These are phyloP conservation scores for Aspiorhynchus laticeps DNA, from an alignment of 2,113 vertebrate genomes.

Conservation along the genomic window DNA sequence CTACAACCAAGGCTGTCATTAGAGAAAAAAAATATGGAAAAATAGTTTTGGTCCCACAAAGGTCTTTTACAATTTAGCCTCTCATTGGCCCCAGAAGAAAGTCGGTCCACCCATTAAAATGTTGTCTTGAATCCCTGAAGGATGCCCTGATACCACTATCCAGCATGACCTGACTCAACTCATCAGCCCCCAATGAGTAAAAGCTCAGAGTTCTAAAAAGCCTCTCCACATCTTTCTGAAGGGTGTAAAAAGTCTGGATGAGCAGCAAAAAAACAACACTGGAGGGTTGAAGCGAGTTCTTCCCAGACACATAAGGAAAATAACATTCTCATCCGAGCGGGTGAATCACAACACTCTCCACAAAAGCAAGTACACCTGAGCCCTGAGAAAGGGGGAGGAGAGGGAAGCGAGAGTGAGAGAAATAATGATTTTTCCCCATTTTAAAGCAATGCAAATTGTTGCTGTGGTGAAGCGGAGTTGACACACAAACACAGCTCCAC, in stretches of 20 bases:
- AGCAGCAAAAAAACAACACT: neutral
- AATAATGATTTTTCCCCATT: slow-evolving; percentile 13
- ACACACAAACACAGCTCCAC: neutral
- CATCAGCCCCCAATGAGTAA: neutral
- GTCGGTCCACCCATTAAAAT: neutral
- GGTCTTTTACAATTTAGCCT: neutral
- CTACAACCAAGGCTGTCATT: neutral
- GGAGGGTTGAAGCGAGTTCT: slow-evolving; percentile 9
- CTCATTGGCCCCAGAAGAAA: neutral
- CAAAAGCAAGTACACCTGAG: slow-evolving; percentile 40
- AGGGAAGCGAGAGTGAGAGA: slow-evolving; percentile 11
- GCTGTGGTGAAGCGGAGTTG: slow-evolving; percentile 42
- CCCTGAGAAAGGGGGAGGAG: slow-evolving; percentile 37
- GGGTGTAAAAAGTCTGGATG: neutral
- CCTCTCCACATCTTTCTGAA: slow-evolving; percentile 21
- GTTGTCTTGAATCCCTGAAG: slow-evolving; percentile 7
- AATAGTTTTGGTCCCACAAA: neutral
- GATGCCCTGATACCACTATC: neutral
- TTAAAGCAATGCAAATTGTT: slow-evolving; percentile 53
- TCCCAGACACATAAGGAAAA: slow-evolving; percentile 25
- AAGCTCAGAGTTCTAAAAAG: neutral
- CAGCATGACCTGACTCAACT: neutral
- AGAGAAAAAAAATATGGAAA: neutral
- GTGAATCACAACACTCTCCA: slow-evolving; percentile 14
- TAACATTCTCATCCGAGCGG: slow-evolving; percentile 42